Conservation (phyloP, 2,797 vertebrate species). For the Yasuhikotakia modesta region DNA sequence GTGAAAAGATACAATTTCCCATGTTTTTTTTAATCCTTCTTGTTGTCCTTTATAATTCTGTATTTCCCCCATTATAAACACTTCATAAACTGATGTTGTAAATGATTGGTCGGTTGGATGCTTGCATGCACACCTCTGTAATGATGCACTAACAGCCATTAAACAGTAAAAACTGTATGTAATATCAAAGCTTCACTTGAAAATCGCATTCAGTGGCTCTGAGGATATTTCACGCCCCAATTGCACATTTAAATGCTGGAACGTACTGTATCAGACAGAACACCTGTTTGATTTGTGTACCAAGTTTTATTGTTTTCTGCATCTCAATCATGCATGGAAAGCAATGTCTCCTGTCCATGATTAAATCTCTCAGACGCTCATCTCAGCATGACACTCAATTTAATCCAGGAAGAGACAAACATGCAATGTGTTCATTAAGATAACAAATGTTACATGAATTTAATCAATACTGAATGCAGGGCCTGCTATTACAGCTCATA, state of each 20-base stretch:
- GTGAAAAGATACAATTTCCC: background rate
- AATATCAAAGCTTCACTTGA: background rate
- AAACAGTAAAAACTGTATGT: background rate
- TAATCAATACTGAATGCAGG: slow-evolving; percentile 2
- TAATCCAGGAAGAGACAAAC: background rate
- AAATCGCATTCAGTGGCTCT: background rate
- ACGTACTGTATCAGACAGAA: background rate
- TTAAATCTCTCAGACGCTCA: background rate
- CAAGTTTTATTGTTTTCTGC: background rate
- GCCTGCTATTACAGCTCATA: background rate
- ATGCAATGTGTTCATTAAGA: slow-evolving; percentile 24
- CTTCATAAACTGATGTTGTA: background rate
- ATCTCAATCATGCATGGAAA: slow-evolving; percentile 18
- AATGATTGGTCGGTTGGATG: slow-evolving; percentile 10
- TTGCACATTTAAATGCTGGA: background rate
- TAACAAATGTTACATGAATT: slow-evolving; percentile 18
- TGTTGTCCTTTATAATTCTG: background rate
- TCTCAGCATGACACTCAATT: slow-evolving; percentile 6
- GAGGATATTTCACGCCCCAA: background rate
- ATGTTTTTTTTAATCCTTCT: slow-evolving; percentile 10
- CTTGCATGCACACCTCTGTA: slow-evolving; percentile 16
- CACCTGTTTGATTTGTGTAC: background rate
- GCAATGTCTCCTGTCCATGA: slow-evolving; percentile 7
- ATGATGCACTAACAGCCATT: background rate
- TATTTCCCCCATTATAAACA: background rate